Conservation (phyloP, 1,140 invertebrate genomes). For the Heliconius hewitsoni region DNA sequence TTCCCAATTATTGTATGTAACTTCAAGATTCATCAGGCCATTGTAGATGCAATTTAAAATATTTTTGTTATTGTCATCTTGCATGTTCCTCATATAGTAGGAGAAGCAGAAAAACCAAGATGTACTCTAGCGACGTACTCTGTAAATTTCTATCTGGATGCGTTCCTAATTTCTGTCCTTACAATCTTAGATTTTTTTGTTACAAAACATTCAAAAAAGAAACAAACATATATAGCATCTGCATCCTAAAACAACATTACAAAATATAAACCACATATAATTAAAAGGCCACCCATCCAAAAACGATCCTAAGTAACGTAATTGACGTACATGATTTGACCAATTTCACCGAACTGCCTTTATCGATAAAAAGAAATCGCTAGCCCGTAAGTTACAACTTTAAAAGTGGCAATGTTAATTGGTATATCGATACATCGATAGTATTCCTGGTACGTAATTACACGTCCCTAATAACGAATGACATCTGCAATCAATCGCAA, state of each 20-base stretch:
- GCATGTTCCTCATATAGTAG: too few relatives aligned
- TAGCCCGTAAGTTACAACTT: constrained; percentile 25
- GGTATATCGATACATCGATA: constrained; percentile 45
- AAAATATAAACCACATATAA: constrained; percentile 13
- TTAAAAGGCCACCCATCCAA: constrained; percentile 25
- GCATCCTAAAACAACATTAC: constrained; percentile 5
- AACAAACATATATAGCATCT: neutral
- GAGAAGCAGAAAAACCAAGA: too few relatives aligned
- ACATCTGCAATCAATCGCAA: constrained; percentile 47
- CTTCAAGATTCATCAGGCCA: too few relatives aligned
- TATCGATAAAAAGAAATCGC: constrained; percentile 30
- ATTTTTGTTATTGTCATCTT: too few relatives aligned
- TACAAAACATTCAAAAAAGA: too few relatives aligned
- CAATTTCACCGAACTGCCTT: constrained; percentile 23
- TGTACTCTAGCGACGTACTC: too few relatives aligned
- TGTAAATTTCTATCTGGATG: too few relatives aligned
- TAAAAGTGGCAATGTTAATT: constrained; percentile 27
- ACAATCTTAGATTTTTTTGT: too few relatives aligned
- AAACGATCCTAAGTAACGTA: constrained; percentile 16
- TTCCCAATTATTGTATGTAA: too few relatives aligned
- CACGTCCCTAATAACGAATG: constrained; percentile 43
- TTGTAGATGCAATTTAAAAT: too few relatives aligned
- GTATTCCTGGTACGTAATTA: constrained; percentile 48
- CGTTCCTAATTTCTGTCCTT: too few relatives aligned
- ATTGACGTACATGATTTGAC: constrained; percentile 16